Evolutionary conservation across 2,797 vertebrate species (phyloP), one percentile per base, ranked within the genome.

Genomic region (Siniperca undulata): DNA sequence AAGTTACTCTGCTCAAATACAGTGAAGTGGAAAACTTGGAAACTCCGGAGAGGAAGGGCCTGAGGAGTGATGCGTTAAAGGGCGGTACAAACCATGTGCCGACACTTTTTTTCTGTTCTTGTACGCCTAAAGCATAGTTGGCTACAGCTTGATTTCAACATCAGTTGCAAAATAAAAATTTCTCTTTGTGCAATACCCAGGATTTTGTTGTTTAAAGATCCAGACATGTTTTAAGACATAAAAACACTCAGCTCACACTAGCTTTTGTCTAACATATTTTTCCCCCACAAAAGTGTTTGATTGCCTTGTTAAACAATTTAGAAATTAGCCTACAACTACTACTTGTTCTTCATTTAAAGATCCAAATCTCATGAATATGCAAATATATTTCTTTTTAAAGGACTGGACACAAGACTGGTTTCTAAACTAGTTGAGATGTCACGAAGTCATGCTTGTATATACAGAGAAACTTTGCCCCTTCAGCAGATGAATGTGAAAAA

Each of bases 1-100:
- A 76, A 72, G 52, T 77, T 40, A 17, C 77, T 8, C 14, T 7
- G 53, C 48, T 42, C 27, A 24, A 55, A 13, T 61, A 10, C 0
- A 12, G 7, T 4, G 42, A 27, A 7, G 34, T 6, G n/a, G 46
- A 81, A 82, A 83, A 71, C 16, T 68, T 74, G 69, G 65, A 78
- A 87, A 86, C 22, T 78, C 78, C 58, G 10, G 17, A 42, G 86
- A 86, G 83, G 87, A 76, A 78, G 87, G 76, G 50, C 80, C 46
- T 70, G 12, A 83, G 53, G n/a, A 71, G 64, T 72, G 82, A 56
- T 75, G 89, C 55, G 55, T 87, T 87, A 55, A 84, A 87, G 91
- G 94, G 93, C 88, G 88, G 93, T 76, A 44, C 81, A 2, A 72
- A 17, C 2, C 34, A 19, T 78, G 55, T 3, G 69, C 24, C 61